Percentiles rank a stretch among this genome's conserved stretches.
These are phyloP conservation scores for Xylota segnis DNA, from an alignment of 2,888 invertebrate genomes.

Conservation along the genomic window DNA sequence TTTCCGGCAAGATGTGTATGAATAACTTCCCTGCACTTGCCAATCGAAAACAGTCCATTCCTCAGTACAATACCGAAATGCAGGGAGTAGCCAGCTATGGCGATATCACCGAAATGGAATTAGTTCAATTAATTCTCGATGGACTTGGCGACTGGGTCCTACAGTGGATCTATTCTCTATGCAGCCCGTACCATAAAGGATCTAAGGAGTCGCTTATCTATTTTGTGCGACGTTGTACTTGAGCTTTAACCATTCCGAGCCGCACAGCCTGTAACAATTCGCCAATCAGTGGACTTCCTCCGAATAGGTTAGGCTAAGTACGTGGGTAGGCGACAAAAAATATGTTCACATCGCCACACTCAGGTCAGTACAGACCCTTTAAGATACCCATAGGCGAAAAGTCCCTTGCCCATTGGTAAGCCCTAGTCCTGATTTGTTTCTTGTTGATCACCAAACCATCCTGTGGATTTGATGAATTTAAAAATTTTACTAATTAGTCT, in stretches of 20 bases:
- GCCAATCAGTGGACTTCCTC: too few relatives aligned
- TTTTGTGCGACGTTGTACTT: not conserved
- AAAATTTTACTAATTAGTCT: too few relatives aligned
- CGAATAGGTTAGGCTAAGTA: too few relatives aligned
- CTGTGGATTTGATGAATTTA: too few relatives aligned
- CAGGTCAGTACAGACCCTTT: too few relatives aligned
- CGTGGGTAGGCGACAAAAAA: too few relatives aligned
- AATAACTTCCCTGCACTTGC: not conserved
- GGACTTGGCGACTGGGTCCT: constrained; percentile 29
- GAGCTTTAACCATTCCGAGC: constrained; percentile 2
- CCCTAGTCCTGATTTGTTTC: too few relatives aligned
- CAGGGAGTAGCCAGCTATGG: constrained; percentile 21
- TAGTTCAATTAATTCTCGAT: constrained; percentile 24
- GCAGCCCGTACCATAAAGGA: constrained; percentile 7
- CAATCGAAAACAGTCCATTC: not conserved
- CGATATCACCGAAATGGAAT: constrained; percentile 16
- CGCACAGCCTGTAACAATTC: too few relatives aligned
- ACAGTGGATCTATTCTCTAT: constrained; percentile 24
- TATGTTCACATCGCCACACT: too few relatives aligned
- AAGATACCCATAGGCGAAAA: too few relatives aligned
- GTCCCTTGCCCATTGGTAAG: too few relatives aligned
- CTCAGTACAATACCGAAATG: constrained; percentile 22
- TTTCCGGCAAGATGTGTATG: constrained; percentile 16
- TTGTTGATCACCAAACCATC: too few relatives aligned
- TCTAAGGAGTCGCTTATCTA: not conserved